phyloP scores from a whole-genome alignment of 2,797 vertebrate genomes.

The Falco cherrug region DNA sequence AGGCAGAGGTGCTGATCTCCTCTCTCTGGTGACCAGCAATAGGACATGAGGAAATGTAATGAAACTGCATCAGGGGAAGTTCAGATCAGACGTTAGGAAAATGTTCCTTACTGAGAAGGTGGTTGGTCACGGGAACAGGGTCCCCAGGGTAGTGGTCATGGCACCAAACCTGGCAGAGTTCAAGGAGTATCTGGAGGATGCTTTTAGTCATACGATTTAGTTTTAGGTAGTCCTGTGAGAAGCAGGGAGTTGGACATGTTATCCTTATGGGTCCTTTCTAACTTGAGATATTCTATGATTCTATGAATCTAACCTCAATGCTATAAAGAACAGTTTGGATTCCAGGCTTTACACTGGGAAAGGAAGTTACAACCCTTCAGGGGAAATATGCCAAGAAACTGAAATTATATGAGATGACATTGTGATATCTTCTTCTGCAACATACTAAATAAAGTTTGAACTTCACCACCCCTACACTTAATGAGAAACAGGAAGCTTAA shows the following conservation, averaged over 20 bases:
- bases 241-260: not conserved
- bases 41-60: not conserved
- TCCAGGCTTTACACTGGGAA: not conserved
- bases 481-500: not conserved
- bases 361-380: not conserved
- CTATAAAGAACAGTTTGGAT: not conserved
- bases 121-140: rapidly evolving
- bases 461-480: not conserved
- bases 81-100: not conserved
- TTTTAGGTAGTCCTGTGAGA: not conserved
- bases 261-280: not conserved
- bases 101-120: not conserved
- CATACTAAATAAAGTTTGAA: not conserved
- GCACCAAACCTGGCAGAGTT: not conserved
- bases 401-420: not conserved
- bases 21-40: not conserved
- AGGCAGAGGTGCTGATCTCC: not conserved
- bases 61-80: not conserved
- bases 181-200: not conserved
- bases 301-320: not conserved
- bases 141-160: not conserved
- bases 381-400: not conserved
- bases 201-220: not conserved
- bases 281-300: not conserved
- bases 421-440: not conserved